Percentiles rank a stretch among this genome's conserved stretches.
Evolutionary conservation across 1,140 invertebrate species (phyloP).

Genomic region (Teleogryllus occipitalis): DNA sequence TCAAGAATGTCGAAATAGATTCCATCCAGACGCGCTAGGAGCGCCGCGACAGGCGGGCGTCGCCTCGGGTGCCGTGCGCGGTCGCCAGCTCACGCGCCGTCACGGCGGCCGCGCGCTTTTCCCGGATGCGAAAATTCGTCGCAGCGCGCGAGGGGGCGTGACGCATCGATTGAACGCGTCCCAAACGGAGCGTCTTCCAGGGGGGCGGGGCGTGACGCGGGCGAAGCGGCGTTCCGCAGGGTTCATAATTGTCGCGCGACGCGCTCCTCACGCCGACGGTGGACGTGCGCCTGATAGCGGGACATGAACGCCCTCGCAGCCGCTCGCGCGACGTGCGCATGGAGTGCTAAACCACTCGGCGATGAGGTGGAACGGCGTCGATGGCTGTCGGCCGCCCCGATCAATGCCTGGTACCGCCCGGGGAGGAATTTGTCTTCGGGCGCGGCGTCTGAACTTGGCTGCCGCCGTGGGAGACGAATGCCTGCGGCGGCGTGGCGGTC

Average conservation of each 20-base stretch:
- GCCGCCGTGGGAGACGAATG: too few relatives aligned
- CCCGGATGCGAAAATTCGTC: background rate
- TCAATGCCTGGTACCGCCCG: background rate
- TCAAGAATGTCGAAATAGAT: too few relatives aligned
- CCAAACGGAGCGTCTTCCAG: background rate
- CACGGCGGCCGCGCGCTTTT: background rate
- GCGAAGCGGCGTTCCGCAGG: background rate
- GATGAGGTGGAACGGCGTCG: background rate
- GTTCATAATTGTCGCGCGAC: background rate
- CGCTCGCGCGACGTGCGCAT: background rate
- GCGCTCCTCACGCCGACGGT: too few relatives aligned
- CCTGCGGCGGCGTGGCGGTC: too few relatives aligned
- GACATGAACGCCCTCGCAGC: too few relatives aligned
- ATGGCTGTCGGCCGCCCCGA: background rate
- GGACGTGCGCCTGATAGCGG: background rate
- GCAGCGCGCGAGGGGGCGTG: too few relatives aligned
- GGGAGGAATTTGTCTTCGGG: too few relatives aligned
- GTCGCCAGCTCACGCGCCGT: background rate
- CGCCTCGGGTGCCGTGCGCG: too few relatives aligned
- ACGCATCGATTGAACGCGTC: background rate
- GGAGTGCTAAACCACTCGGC: background rate
- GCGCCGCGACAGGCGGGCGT: too few relatives aligned
- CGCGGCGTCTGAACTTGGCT: too few relatives aligned
- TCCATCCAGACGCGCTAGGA: too few relatives aligned
- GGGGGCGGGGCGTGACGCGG: background rate